Conservation (phyloP, 2,113 vertebrate species). For the Tursiops truncatus region DNA sequence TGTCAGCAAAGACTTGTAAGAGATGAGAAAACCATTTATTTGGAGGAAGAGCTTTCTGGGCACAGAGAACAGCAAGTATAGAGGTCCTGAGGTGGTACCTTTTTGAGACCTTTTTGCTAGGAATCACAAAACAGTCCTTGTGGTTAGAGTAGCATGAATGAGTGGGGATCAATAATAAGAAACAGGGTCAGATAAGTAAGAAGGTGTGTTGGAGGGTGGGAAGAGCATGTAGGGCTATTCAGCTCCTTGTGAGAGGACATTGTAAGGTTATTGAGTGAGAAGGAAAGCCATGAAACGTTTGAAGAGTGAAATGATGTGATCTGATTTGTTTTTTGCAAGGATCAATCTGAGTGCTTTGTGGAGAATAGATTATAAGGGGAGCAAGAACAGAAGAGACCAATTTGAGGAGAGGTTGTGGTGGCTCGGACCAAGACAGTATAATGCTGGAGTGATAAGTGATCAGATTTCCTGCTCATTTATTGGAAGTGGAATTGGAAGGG, state of each 20-base stretch:
- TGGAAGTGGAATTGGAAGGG: neutral
- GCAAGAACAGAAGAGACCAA: neutral
- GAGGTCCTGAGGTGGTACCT: neutral
- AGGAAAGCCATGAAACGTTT: neutral
- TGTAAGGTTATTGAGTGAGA: neutral
- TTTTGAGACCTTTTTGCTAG: conserved; percentile 3
- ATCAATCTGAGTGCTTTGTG: neutral
- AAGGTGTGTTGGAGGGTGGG: neutral
- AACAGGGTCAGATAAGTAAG: neutral
- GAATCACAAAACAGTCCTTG: neutral
- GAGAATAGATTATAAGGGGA: neutral
- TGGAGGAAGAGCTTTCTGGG: neutral
- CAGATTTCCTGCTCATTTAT: conserved; percentile 7
- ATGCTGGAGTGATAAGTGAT: neutral
- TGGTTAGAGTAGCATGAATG: neutral
- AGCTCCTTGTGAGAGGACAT: neutral
- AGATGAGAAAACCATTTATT: conserved; percentile 13
- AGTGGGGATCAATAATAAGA: neutral
- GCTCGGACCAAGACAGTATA: neutral
- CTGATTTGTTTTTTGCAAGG: neutral
- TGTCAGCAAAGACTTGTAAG: neutral
- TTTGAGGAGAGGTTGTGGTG: neutral
- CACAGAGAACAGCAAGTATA: neutral
- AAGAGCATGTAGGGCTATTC: neutral
- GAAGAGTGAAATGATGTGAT: neutral